Conservation (phyloP, 92 coral and sea anemone species). For the Epizoanthus rinbou region DNA sequence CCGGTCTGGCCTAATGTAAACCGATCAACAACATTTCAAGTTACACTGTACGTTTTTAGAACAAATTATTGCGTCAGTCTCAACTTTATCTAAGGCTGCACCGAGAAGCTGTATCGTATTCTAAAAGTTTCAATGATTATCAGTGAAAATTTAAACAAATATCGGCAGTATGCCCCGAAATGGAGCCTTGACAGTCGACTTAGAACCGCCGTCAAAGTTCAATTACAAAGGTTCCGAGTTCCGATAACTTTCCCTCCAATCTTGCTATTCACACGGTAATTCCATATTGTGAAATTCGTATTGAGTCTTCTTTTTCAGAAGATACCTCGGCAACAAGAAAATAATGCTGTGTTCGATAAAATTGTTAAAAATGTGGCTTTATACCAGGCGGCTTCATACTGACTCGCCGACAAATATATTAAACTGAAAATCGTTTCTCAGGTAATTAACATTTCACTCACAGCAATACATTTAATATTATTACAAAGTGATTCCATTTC, state of each 20-base stretch:
- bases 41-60: too few relatives aligned
- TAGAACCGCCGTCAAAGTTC: conserved; percentile 11
- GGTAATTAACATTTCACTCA: background rate
- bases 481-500: too few relatives aligned
- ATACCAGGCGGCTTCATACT: background rate
- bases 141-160: background rate
- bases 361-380: background rate
- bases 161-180: background rate
- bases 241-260: background rate
- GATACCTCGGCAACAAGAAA: background rate
- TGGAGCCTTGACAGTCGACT: background rate
- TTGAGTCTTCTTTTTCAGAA: background rate
- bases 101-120: background rate
- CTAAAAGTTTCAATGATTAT: background rate
- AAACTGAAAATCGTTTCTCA: background rate
- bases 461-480: too few relatives aligned
- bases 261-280: background rate
- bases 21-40: too few relatives aligned
- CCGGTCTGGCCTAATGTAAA: too few relatives aligned
- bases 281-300: too few relatives aligned
- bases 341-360: background rate
- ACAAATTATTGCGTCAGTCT: background rate
- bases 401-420: background rate
- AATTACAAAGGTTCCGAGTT: conserved; percentile 1
- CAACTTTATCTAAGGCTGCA: background rate